Conservation (phyloP, 2,888 invertebrate genomes). For the Papilio demoleus region DNA sequence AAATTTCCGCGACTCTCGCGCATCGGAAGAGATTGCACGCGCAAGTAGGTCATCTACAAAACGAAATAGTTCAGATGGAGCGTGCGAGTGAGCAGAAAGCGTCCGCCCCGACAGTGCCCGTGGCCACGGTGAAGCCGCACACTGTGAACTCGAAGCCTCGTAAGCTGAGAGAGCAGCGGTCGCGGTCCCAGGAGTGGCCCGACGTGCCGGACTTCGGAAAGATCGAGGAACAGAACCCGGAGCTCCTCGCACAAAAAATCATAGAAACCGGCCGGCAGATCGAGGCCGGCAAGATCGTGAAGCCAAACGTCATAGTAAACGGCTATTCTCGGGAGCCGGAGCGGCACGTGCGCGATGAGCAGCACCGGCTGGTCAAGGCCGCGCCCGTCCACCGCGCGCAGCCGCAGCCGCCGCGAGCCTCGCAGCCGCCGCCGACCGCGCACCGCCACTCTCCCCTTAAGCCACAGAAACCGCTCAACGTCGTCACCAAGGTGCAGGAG, state of each 20-base stretch:
- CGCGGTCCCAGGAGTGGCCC: slow-evolving; percentile 95
- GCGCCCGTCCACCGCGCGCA: slow-evolving; percentile 59
- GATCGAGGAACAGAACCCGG: slow-evolving; percentile 96
- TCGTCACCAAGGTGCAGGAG: slow-evolving; percentile 85
- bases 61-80: slow-evolving; percentile 90
- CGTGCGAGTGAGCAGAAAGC: slow-evolving; percentile 86
- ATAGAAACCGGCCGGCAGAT: slow-evolving; percentile 94
- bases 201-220: slow-evolving; percentile 95
- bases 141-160: slow-evolving; percentile 69
- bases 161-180: slow-evolving; percentile 87
- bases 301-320: slow-evolving; percentile 74
- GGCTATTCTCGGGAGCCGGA: slow-evolving; percentile 68
- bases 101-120: slow-evolving; percentile 64
- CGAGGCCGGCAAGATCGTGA: slow-evolving; percentile 89
- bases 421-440: slow-evolving; percentile 52
- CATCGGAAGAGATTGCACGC: slow-evolving; percentile 93
- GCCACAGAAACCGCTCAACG: slow-evolving; percentile 73
- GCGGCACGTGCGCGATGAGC: slow-evolving; percentile 58
- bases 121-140: slow-evolving; percentile 76
- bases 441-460: slow-evolving; percentile 67
- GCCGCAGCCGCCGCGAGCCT: slow-evolving; percentile 54
- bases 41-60: slow-evolving; percentile 90
- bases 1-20: slow-evolving; percentile 92
- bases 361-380: slow-evolving; percentile 50
- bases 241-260: slow-evolving; percentile 94